A percentile compares a stretch with the other conserved stretches of the same genome.
phyloP scores from a whole-genome alignment of 2,888 invertebrate species.

The Leptinotarsa haldemani region DNA sequence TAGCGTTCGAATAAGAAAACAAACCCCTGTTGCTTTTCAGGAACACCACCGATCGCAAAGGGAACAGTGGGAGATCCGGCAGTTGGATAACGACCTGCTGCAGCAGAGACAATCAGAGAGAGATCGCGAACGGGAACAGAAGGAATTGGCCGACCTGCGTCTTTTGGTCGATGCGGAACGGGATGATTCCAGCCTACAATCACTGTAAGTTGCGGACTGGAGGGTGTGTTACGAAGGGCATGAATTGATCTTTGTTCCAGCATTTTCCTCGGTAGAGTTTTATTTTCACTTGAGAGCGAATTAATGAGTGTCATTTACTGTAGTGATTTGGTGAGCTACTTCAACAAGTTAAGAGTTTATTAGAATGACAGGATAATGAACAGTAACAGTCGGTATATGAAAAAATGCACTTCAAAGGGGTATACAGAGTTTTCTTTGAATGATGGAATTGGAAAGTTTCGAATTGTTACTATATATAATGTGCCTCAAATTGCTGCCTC shows the following conservation, averaged over 20 bases:
- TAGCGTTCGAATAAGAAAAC: neutral
- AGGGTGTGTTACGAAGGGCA: neutral
- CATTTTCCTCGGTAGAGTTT: neutral
- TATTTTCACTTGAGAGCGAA: neutral
- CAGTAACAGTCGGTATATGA: neutral
- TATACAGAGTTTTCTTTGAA: too few relatives aligned
- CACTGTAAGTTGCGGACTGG: slow-evolving; percentile 57
- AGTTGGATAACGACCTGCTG: slow-evolving; percentile 72
- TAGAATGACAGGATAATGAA: neutral
- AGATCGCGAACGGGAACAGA: slow-evolving; percentile 71
- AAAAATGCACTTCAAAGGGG: too few relatives aligned
- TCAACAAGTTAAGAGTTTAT: neutral
- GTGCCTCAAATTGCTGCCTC: too few relatives aligned
- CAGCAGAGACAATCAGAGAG: slow-evolving; percentile 73
- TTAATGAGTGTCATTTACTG: neutral
- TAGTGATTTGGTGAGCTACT: neutral
- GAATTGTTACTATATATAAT: too few relatives aligned
- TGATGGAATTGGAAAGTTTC: too few relatives aligned
- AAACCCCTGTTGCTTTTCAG: slow-evolving; percentile 49
- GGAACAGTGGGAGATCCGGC: slow-evolving; percentile 72
- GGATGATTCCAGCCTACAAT: slow-evolving; percentile 59
- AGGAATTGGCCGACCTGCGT: slow-evolving; percentile 66
- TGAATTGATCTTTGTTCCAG: neutral
- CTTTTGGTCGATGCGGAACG: slow-evolving; percentile 49
- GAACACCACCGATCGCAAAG: slow-evolving; percentile 71